Percentiles rank a stretch among this genome's conserved stretches.
These are phyloP conservation scores for Seriola dumerili DNA, from an alignment of 2,113 vertebrate species.

Conservation along the genomic window DNA sequence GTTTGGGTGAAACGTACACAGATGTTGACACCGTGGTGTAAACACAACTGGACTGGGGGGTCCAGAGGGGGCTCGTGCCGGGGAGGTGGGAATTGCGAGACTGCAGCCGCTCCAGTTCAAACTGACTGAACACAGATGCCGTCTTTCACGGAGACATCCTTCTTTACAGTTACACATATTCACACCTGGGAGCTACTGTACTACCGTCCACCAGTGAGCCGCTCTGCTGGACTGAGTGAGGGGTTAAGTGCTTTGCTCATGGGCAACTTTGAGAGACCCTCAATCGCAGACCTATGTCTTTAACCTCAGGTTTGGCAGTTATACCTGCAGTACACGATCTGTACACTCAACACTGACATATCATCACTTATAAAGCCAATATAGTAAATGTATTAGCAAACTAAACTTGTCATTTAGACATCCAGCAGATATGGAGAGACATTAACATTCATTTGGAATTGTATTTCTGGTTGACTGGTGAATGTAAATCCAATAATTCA, in stretches of 20 bases:
- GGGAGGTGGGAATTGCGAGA: conserved; percentile 9
- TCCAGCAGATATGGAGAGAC: neutral
- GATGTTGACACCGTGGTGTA: conserved; percentile 50
- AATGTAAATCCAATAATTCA: neutral
- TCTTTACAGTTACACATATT: neutral
- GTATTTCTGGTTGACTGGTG: neutral
- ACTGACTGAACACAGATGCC: neutral
- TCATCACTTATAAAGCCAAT: neutral
- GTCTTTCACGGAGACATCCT: neutral
- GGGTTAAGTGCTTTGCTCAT: neutral
- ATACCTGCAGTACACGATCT: neutral
- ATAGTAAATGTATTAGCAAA: neutral
- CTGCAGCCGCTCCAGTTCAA: neutral
- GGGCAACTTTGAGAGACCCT: neutral
- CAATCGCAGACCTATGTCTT: neutral
- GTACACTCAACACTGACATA: neutral
- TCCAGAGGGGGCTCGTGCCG: neutral
- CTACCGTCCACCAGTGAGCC: neutral
- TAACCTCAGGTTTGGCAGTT: neutral
- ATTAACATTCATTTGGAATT: neutral
- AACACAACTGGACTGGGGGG: conserved; percentile 33
- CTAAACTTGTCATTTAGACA: neutral
- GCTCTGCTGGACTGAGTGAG: neutral
- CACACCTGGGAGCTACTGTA: conserved; percentile 1
- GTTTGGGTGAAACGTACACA: conserved; percentile 65